Base-by-base conservation (phyloP, 2,797 vertebrate genomes). In the Fratercula arctica region DNA sequence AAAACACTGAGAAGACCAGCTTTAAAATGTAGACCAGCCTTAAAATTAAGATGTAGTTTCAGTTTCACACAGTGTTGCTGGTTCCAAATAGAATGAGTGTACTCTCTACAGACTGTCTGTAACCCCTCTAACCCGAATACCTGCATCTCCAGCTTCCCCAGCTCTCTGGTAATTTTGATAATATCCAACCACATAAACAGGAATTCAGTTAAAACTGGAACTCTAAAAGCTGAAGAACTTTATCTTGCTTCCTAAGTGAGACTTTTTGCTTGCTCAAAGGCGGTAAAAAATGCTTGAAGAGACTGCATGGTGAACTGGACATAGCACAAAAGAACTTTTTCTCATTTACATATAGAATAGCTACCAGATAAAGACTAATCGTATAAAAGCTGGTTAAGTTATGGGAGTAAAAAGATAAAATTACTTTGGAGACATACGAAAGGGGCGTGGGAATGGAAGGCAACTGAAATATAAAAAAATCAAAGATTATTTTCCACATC, bases 351-450 rank as follows among this genome's bases (percentile, higher is more conserved):
- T 68, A 76, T 12, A 91, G 39, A 89, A 89, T 31, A 93, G 61
- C 45, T 75, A 85, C 53, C 13, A 86, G 59, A 77, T 63, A 93
- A 84, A 88, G 83, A 74, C 25, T 95, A 83, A 92, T 85, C 31
- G 2, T 25, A 74, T n/a, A 67, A 96, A 95, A 83, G 48, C 63
- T 93, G 50, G 60, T 70, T 78, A 95, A 91, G 60, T 66, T 67
- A 87, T 33, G 28, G 66, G 78, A 96, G 16, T 68, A 61, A 94
- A 76, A 95, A 90, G 51, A 92, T 57, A 69, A 67, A 68, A 84
- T 85, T 48, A 77, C 93, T 87, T 93, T 77, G 87, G 51, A 96
- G 76, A 78, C 70, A 72, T 73, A 45, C 11, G 93, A 82, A 91
- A 80, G 66, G 24, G 35, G 25, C 0, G 0, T 95, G 85, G 69